Evolutionary conservation across 2,113 vertebrate species (phyloP), one percentile per base, ranked within the genome.

Genomic region (Hyaena hyaena): DNA sequence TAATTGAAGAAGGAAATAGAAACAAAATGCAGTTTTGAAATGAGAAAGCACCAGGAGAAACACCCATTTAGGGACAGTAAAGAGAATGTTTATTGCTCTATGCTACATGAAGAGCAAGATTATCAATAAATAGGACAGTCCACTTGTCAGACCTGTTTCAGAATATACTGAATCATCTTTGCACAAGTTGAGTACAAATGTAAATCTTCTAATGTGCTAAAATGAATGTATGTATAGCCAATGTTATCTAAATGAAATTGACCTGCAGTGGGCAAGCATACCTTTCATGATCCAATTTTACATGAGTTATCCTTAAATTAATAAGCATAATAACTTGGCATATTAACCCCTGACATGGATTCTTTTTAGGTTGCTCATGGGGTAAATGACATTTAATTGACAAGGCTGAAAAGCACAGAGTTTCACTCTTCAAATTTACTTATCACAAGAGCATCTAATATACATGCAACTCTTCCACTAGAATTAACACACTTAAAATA

Each of bases 401-500:
- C 35, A 91, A 63, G 73, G 10, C 4, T 96, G 21, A 45, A 94
- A 95, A 93, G 63, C 23, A 43, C 4, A 43, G 31, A 80, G 83
- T 39, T 90, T 94, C 14, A 63, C 31, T 84, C 39, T 63, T 55
- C 8, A 74, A 61, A 86, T 90, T 65, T 90, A 93, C 15, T 73
- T 84, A 79, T n/a, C 66, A 79, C 33, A 17, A 4, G 74, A 21
- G 8, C 17, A 92, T 55, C 17, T 50, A 68, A 73, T 87, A 73
- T 7, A 79, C 58, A 45, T 79, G 11, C 48, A 58, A 28, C 26
- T 90, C 45, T 79, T 90, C 24, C 33, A 79, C 53, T 53, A 81
- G 21, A 95, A 89, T 55, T 65, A 95, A 96, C 39, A 90, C 2
- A 82, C 26, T 68, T 66, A 77, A 43, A 85, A 94, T 35, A 97